Evolutionary conservation across 2,113 vertebrate species (phyloP).

Genomic region (Pelvicachromis taeniatus): DNA sequence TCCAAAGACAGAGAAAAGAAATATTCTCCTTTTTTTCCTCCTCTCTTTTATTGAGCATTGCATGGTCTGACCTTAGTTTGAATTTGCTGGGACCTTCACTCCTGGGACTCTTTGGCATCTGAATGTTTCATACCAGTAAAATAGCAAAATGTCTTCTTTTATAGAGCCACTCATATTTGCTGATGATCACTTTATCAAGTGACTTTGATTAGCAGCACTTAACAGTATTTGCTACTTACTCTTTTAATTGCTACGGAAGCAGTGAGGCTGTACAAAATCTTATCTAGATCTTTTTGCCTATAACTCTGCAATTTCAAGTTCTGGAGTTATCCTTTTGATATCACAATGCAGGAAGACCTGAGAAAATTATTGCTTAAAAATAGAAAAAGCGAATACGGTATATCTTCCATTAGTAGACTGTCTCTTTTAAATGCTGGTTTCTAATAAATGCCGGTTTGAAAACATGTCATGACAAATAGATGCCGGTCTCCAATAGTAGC

Average conservation of each 20-base stretch:
- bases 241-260: neutral
- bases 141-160: neutral
- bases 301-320: neutral
- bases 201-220: neutral
- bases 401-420: no score
- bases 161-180: neutral
- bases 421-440: no score
- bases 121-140: neutral
- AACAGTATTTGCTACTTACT: neutral
- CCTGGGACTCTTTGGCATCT: neutral
- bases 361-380: neutral
- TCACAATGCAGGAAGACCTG: neutral
- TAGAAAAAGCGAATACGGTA: accelerated
- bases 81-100: accelerated
- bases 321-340: neutral
- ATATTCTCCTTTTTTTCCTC: no score
- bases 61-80: accelerated
- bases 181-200: neutral
- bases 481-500: no score
- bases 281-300: neutral
- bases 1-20: no score
- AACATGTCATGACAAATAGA: no score
- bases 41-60: neutral
- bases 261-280: neutral
- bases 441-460: no score